phyloP scores from a whole-genome alignment of 2,113 vertebrate genomes.

The Micronisus gabar region DNA sequence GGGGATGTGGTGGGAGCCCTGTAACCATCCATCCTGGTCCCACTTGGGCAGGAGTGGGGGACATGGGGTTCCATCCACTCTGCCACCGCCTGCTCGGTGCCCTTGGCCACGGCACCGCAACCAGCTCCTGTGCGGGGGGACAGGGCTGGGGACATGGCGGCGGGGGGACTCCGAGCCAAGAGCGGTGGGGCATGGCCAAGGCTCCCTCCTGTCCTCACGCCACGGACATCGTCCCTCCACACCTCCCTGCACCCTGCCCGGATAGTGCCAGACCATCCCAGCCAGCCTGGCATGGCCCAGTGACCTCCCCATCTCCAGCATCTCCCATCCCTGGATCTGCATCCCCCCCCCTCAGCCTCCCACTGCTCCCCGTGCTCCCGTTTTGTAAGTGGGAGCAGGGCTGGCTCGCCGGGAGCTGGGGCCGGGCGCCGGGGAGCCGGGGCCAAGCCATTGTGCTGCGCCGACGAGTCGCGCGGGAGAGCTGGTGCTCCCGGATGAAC shows the following conservation, averaged over 20 bases:
- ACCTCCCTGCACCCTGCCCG: background rate
- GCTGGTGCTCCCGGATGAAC: constrained; percentile 46
- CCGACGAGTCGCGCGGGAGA: background rate
- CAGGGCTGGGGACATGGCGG: background rate
- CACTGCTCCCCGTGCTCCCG: background rate
- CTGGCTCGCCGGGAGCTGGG: background rate
- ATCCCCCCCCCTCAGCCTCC: background rate
- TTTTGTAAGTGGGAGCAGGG: background rate
- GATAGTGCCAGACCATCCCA: accelerated
- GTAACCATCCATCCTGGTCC: background rate
- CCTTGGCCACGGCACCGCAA: background rate
- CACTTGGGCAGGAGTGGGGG: accelerated
- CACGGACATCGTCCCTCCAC: accelerated
- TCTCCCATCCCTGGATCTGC: accelerated
- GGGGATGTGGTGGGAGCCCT: background rate
- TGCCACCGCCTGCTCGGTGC: accelerated
- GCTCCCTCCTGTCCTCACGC: background rate
- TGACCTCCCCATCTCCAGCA: background rate
- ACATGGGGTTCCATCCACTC: background rate
- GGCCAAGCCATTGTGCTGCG: constrained; percentile 38
- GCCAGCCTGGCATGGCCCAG: background rate
- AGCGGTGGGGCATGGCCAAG: background rate
- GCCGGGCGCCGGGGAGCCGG: background rate
- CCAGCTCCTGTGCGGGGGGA: background rate
- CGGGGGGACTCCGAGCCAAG: background rate